phyloP scores from a whole-genome alignment of 2,797 vertebrate genomes.

The Danio tinwini region DNA sequence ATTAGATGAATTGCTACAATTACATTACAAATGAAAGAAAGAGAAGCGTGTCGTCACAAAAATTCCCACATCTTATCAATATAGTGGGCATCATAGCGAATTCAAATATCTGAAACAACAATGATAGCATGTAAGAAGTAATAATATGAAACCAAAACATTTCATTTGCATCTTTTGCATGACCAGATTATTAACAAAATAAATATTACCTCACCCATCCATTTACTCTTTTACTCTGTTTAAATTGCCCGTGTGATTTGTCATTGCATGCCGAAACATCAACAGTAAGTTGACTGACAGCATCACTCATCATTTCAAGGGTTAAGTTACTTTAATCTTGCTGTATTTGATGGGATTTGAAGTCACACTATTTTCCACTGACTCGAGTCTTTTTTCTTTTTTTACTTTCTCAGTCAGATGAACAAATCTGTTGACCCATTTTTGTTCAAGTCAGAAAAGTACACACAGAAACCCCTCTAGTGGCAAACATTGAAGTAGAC shows the following conservation, averaged over 20 bases:
- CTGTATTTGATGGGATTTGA: slow-evolving; percentile 22
- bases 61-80: background rate
- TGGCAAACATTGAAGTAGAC: slow-evolving; percentile 1
- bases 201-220: background rate
- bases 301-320: background rate
- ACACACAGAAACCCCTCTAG: background rate
- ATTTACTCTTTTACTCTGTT: background rate
- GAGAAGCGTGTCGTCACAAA: background rate
- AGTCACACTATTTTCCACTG: background rate
- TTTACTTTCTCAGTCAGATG: background rate
- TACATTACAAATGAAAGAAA: background rate
- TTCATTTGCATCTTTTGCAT: background rate
- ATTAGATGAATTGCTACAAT: background rate
- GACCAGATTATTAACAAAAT: background rate
- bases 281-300: slow-evolving; percentile 16
- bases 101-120: background rate
- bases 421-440: background rate
- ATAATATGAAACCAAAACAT: background rate
- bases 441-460: background rate
- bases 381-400: background rate
- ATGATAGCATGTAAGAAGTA: background rate
- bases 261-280: background rate
- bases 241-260: background rate
- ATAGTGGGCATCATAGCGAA: background rate
- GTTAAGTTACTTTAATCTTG: background rate